Base-by-base conservation (phyloP, 2,888 invertebrate species). In the Chymomyza fuscimana region DNA sequence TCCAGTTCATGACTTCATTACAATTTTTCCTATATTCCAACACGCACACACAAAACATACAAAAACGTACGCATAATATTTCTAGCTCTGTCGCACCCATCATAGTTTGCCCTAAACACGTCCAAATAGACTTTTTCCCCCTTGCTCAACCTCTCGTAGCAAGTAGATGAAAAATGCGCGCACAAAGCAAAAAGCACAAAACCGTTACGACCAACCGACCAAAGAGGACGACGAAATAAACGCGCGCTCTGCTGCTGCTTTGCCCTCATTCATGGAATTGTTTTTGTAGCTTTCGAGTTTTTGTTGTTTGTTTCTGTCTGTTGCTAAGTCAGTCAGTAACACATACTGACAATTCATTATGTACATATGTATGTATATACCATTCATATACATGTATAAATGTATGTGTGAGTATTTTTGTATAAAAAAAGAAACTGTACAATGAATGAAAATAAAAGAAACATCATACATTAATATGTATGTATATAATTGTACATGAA, bases 261-360 rank as follows among this genome's bases (percentile, higher is more conserved):
- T 76, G 70, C 65, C 70, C 74, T 80, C 67, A 68, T 69, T 74
- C 70, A 63, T 19, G 52, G 7, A 19, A 7, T 54, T 54, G 16
- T n/a, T 54, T 46, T 5, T 54, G 16, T 54, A 54, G 52, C 52
- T 16, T 19, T 54, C 32, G 73, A 72, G 68, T 68, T 76, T 71
- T 67, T 71, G 76, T 82, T 69, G 70, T 68, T 32, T 74, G 72
- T 65, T 19, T 7, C 52, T 78, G 65, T 78, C 78, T 88, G 88
- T 84, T 84, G 88, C 83, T 79, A 84, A 84, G 88, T 84, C 78
- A 74, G 76, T 82, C 66, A 61, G 61, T 22, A 22, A 25, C n/a
- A 40, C 65, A 60, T 58, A 54, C 32, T 63, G 25, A 54, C 58
- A 19, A 51, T 51, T 12, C 63, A 50, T 63, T 32, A 36, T 56